Conservation (phyloP, 2,888 invertebrate genomes). For the Cordilura impudica region DNA sequence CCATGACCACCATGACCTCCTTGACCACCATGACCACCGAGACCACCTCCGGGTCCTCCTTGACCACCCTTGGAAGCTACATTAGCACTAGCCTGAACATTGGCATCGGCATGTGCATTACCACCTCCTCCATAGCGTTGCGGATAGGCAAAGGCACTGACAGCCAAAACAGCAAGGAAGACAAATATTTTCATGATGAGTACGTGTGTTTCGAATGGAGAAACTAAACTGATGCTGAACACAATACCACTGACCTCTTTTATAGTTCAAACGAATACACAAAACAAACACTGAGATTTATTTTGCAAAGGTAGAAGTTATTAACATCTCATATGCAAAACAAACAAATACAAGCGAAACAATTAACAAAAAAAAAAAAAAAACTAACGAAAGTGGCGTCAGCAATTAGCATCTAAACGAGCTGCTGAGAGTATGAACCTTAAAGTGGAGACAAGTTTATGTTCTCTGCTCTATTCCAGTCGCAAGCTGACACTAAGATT, state of each 20-base stretch:
- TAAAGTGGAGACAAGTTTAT: too few relatives aligned
- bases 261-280: slow-evolving; percentile 4
- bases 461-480: too few relatives aligned
- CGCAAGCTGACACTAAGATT: too few relatives aligned
- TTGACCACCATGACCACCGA: slow-evolving; percentile 30
- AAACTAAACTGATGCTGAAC: slow-evolving; percentile 19
- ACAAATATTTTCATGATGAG: slow-evolving; percentile 32
- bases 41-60: neutral
- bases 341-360: slow-evolving; percentile 13
- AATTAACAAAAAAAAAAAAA: neutral
- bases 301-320: neutral
- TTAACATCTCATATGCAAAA: neutral
- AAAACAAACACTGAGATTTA: neutral
- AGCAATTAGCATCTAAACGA: slow-evolving; percentile 26
- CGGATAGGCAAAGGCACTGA: neutral
- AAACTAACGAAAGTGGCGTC: slow-evolving; percentile 4
- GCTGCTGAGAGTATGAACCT: neutral
- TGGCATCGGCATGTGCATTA: neutral
- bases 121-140: slow-evolving; percentile 55
- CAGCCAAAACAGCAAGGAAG: slow-evolving; percentile 15
- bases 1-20: too few relatives aligned
- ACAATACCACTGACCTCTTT: slow-evolving; percentile 7
- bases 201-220: neutral
- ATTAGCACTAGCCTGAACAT: neutral
- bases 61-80: too few relatives aligned